Conservation (phyloP, 2,797 vertebrate genomes). For the Hippopotamyrus pictus region DNA sequence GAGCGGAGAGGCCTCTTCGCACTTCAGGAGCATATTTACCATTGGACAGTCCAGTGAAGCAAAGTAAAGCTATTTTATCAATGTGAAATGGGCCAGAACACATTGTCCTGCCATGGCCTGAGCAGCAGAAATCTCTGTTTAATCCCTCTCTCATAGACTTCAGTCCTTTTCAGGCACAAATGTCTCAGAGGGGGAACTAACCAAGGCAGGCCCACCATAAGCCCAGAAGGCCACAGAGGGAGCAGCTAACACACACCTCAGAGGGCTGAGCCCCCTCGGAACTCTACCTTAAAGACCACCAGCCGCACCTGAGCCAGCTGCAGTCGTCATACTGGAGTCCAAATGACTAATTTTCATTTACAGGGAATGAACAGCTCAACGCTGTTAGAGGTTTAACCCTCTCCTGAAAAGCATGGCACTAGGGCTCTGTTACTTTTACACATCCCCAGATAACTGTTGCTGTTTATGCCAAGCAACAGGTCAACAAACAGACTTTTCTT, state of each 20-base stretch:
- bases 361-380: background rate
- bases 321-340: background rate
- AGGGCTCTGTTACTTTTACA: background rate
- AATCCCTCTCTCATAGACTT: slow-evolving; percentile 49
- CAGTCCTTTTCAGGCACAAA: background rate
- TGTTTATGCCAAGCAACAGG: background rate
- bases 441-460: background rate
- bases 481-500: background rate
- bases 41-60: slow-evolving; percentile 45
- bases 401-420: background rate
- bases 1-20: slow-evolving; percentile 26
- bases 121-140: slow-evolving; percentile 45
- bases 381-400: background rate
- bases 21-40: slow-evolving; percentile 46
- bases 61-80: slow-evolving; percentile 45
- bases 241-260: background rate
- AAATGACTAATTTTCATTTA: background rate
- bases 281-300: background rate
- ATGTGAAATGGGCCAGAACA: slow-evolving; percentile 28
- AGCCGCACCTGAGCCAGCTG: background rate
- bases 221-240: background rate
- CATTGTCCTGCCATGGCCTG: slow-evolving; percentile 20
- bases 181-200: slow-evolving; percentile 5
- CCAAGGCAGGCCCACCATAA: background rate
- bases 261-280: background rate